Percentiles rank a stretch among this genome's conserved stretches.
phyloP scores from a whole-genome alignment of 2,888 invertebrate genomes.

The Diarsia rubi region DNA sequence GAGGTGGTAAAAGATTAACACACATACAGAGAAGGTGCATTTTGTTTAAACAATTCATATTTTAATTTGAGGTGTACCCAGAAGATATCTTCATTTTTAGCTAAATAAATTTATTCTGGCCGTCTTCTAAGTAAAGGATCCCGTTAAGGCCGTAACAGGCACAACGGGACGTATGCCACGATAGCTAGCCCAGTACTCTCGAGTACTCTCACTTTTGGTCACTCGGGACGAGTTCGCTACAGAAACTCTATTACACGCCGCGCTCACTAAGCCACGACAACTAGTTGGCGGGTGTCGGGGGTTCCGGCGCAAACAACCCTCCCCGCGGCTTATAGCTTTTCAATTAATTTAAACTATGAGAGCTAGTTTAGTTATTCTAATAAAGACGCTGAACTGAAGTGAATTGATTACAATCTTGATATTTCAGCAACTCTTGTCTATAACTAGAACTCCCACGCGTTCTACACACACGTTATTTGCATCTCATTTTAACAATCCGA shows the following conservation, averaged over 20 bases:
- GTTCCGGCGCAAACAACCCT: conserved; percentile 22
- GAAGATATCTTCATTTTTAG: neutral
- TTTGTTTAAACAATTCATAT: conserved; percentile 22
- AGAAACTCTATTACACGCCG: conserved; percentile 61
- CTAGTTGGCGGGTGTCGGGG: conserved; percentile 23
- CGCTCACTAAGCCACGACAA: conserved; percentile 32
- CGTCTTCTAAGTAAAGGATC: conserved; percentile 31
- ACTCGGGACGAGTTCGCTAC: conserved; percentile 64
- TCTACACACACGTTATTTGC: conserved; percentile 43
- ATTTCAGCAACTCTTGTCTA: conserved; percentile 25
- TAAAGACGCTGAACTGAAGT: conserved; percentile 13
- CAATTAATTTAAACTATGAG: conserved; percentile 53
- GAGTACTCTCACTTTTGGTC: conserved; percentile 52
- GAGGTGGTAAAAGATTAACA: neutral
- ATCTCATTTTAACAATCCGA: conserved; percentile 44
- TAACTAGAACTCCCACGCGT: conserved; percentile 13
- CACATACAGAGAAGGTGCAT: neutral
- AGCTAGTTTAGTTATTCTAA: conserved; percentile 19
- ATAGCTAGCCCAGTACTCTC: conserved; percentile 27
- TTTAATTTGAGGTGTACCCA: conserved; percentile 24
- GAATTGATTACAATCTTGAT: conserved; percentile 28
- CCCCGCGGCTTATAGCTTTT: conserved; percentile 41
- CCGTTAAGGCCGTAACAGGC: conserved; percentile 47
- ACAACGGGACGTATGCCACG: conserved; percentile 23
- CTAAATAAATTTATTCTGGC: conserved; percentile 42